Evolutionary conservation across 2,113 vertebrate species (phyloP).

Genomic region (Nothocercus julius): DNA sequence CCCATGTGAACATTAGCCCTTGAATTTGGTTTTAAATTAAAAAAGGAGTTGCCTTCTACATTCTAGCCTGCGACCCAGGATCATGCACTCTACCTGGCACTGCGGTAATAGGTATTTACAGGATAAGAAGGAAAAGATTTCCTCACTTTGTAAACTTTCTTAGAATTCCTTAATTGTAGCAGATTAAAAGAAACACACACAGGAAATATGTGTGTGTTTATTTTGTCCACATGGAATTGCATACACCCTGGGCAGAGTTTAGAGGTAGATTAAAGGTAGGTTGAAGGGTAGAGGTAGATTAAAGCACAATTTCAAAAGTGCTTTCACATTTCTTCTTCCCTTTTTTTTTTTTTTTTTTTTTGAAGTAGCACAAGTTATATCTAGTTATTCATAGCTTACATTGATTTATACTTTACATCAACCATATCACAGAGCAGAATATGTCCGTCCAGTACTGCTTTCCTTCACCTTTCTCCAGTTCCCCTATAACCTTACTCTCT

Average conservation of each 20-base stretch:
- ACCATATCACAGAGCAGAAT: neutral
- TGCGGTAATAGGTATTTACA: neutral
- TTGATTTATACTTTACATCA: neutral
- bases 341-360: neutral
- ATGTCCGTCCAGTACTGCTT: neutral
- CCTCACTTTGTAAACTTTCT: neutral
- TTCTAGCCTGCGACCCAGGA: neutral
- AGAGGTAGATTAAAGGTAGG: too few species aligned
- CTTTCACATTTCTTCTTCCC: too few species aligned
- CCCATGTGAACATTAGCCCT: neutral
- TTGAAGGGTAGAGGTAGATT: neutral
- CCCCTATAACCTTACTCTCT: neutral
- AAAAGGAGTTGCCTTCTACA: neutral
- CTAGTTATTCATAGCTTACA: neutral
- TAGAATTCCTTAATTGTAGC: neutral
- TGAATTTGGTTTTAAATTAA: neutral
- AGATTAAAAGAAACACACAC: neutral
- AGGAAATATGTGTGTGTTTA: neutral
- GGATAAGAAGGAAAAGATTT: neutral
- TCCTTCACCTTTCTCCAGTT: neutral
- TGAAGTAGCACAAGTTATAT: neutral
- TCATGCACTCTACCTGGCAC: neutral
- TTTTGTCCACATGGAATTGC: neutral
- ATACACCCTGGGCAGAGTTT: accelerated
- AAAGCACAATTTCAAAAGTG: neutral